Percentiles rank a stretch among this genome's conserved stretches.
Evolutionary conservation across 2,888 invertebrate species (phyloP).

Genomic region (Hedya salicella): DNA sequence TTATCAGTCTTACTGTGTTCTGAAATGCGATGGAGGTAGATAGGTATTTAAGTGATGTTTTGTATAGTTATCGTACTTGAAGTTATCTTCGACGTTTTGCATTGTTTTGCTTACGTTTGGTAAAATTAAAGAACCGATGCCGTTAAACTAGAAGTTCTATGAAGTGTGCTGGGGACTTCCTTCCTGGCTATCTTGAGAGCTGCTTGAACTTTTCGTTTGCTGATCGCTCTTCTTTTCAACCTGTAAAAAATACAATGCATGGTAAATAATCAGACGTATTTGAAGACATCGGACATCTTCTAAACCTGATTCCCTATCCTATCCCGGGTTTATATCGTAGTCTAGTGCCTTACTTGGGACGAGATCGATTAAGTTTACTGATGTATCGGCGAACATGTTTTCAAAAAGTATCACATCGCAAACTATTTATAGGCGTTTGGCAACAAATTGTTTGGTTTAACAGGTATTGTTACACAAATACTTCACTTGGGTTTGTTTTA

Average conservation of each 20-base stretch:
- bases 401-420: too few relatives aligned
- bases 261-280: too few relatives aligned
- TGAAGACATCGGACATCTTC: too few relatives aligned
- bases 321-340: too few relatives aligned
- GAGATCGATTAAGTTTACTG: too few relatives aligned
- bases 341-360: too few relatives aligned
- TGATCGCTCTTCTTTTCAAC: conserved; percentile 75
- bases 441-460: too few relatives aligned
- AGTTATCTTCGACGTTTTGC: not conserved
- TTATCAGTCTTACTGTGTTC: conserved; percentile 76
- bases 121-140: conserved; percentile 49
- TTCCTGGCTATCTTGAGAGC: conserved; percentile 71
- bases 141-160: conserved; percentile 46
- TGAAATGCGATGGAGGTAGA: conserved; percentile 65
- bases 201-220: conserved; percentile 71
- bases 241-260: conserved; percentile 61
- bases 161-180: conserved; percentile 68
- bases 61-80: conserved; percentile 4
- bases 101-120: conserved; percentile 9
- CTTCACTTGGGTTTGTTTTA: too few relatives aligned
- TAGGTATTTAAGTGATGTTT: conserved; percentile 46
- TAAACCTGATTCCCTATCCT: too few relatives aligned
- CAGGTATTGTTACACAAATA: too few relatives aligned
- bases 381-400: too few relatives aligned
- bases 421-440: too few relatives aligned